Base-by-base conservation (phyloP, 2,888 invertebrate species). In the Lysandra coridon region DNA sequence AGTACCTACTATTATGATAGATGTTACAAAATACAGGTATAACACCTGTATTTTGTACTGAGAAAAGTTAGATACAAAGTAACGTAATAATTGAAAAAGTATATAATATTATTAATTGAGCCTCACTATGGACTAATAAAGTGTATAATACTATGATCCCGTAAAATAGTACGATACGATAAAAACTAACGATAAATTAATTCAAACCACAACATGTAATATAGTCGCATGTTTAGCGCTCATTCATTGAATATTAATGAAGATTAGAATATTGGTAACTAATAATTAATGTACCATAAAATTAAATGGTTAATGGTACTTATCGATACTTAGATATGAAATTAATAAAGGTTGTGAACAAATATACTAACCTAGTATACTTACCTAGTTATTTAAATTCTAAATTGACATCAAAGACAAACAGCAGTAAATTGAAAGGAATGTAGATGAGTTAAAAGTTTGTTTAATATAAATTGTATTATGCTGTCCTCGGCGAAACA, bases 271-370 rank as follows among this genome's bases (percentile, higher is more conserved):
- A 69, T 69, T 33, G 33, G 30, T 33, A 69, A 69, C 30, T 33
- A 69, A 30, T 69, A 33, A 69, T 69, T 33, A 69, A 69, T 69
- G 14, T 33, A 33, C 69, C 69, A 33, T 69, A 69, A 69, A 69
- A 69, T 69, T 69, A 69, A 69, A 69, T 33, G 69, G 69, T 69
- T 14, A 69, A 69, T 33, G 4, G 30, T 69, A 69, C 69, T 69
- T 69, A 33, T 69, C 33, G 33, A 69, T 69, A 69, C 33, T 69
- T 69, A 69, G 69, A 69, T 69, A 33, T 33, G 33, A 69, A 69
- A 30, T 69, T 69, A 69, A 14, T 33, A 12, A 33, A 69, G 33
- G 30, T 69, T 69, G 4, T 30, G 12, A 33, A 30, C 12, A 23
- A 62, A 62, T 53, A 53, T 12, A 53, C 6, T 62, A 69, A 33